Evolutionary conservation across 1,140 invertebrate genomes (phyloP), one percentile per base, ranked within the genome.

Genomic region (Metopolophium dirhodum): DNA sequence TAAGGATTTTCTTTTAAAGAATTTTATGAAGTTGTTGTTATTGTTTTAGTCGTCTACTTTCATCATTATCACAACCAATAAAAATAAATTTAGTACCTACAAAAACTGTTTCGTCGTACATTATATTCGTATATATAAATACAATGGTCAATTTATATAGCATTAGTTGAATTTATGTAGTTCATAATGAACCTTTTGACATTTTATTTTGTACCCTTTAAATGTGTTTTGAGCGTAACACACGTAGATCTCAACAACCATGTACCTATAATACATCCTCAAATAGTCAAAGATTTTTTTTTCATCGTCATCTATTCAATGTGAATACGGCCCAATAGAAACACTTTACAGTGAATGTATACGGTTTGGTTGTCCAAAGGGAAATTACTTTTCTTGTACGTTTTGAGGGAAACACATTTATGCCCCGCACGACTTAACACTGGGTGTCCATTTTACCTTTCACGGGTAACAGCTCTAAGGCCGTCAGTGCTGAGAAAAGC

Each of bases 371-470:
- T n/a, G 35, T 26, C 88, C 35, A 89, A 89, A 57, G 35, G 49
- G 35, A 89, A 89, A 89, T 89, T 89, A 89, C 51, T 57, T 89
- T 54, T 89, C 88, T 89, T 89, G 51, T 89, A 89, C 51, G n/a
- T 57, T 89, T 89, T 89, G 51, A 57, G 51, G n/a, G 35, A 89
- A 89, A 57, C 88, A 57, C 88, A 89, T 57, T 89, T 57, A 89
- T 41, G 35, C 1, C 22, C 51, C 35, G 35, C 51, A 89, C 51
- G 88, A 89, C 88, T 89, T 89, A 57, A 57, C 51, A 57, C 51
- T 89, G 22, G 49, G 35, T 57, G 88, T 89, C 11, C 51, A 26
- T 57, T 89, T 57, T 89, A 89, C 35, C 88, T 89, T 89, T 57
- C 35, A 89, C 8, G 35, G 22, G 51, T 89, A 89, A 89, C n/a